Evolutionary conservation across 2,113 vertebrate genomes (phyloP).

Genomic region (Oceanodroma tethys): DNA sequence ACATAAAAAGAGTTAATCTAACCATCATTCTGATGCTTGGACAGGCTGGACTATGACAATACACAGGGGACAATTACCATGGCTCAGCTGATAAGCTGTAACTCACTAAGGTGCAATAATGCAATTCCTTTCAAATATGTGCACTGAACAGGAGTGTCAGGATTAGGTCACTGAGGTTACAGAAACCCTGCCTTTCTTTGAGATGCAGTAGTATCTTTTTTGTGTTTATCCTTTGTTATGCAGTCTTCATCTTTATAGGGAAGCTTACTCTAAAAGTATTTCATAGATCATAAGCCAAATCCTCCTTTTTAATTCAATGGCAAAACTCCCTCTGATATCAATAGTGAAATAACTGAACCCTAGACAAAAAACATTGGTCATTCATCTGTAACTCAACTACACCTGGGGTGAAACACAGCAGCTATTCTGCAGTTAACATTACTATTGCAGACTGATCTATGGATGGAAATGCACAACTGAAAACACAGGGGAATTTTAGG

Average conservation of each 20-base stretch:
- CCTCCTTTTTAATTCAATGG: neutral
- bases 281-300: neutral
- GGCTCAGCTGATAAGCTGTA: conserved; percentile 34
- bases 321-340: neutral
- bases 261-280: neutral
- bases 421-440: conserved; percentile 1
- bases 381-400: neutral
- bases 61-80: conserved; percentile 5
- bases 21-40: neutral
- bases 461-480: neutral
- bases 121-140: conserved; percentile 9
- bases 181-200: neutral
- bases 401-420: neutral
- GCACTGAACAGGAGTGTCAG: neutral
- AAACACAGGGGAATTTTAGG: conserved; percentile 19
- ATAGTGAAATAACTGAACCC: neutral
- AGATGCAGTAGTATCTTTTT: neutral
- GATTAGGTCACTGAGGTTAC: neutral
- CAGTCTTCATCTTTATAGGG: neutral
- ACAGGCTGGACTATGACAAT: neutral
- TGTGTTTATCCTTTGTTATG: neutral
- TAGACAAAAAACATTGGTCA: neutral
- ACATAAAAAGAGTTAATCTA: neutral
- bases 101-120: conserved; percentile 23
- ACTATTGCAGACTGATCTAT: neutral